These are phyloP conservation scores for Agrotis exclamationis DNA, from an alignment of 2,888 invertebrate species.

Conservation along the genomic window DNA sequence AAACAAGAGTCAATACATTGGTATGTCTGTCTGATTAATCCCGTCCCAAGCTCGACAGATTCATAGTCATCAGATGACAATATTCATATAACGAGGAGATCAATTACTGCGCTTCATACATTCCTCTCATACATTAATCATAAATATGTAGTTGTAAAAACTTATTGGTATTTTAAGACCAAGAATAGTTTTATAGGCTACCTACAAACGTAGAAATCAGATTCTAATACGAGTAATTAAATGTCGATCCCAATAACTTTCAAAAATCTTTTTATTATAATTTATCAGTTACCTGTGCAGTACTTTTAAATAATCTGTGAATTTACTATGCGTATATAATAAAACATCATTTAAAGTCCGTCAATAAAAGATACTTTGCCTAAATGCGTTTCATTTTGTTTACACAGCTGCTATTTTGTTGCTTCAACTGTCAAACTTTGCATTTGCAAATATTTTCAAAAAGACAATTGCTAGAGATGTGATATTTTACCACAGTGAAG, in stretches of 20 bases:
- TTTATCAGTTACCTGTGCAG: not conserved
- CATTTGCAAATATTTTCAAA: constrained; percentile 43
- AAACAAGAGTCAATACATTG: constrained; percentile 61
- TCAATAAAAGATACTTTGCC: constrained; percentile 2
- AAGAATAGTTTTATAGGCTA: constrained; percentile 4
- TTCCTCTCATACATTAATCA: constrained; percentile 28
- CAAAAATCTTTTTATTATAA: constrained; percentile 21
- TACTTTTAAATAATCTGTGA: too few species aligned
- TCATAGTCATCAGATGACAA: constrained; percentile 52
- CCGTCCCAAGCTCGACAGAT: constrained; percentile 37
- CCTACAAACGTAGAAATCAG: not conserved
- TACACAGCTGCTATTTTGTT: constrained; percentile 34
- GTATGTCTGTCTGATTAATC: constrained; percentile 63
- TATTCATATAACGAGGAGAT: constrained; percentile 56
- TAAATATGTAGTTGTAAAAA: constrained; percentile 29
- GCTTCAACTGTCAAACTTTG: constrained; percentile 27
- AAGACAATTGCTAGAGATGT: too few species aligned
- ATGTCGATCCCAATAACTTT: not conserved
- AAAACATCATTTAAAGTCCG: constrained; percentile 3
- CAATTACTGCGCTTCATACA: constrained; percentile 44
- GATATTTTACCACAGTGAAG: too few species aligned
- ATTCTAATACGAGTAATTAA: too few species aligned
- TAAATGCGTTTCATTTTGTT: not conserved
- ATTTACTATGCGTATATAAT: constrained; percentile 4
- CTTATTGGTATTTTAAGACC: not conserved